Evolutionary conservation across 2,888 invertebrate genomes (phyloP).

Genomic region (Noctuana brunneofusca): DNA sequence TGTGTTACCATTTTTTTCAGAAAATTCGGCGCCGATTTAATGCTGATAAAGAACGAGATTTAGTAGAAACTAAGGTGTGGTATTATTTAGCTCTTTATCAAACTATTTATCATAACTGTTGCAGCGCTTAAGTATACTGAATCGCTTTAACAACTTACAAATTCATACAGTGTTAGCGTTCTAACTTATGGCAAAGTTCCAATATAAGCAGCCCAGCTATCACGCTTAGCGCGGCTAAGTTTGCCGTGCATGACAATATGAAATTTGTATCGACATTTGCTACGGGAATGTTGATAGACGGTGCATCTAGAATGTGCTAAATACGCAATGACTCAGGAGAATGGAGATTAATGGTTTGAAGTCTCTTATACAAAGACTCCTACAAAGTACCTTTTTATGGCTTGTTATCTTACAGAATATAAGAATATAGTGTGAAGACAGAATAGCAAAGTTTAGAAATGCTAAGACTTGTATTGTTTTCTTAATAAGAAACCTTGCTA

Average conservation of each 20-base stretch:
- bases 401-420: no score
- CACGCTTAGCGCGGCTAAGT: slow-evolving; percentile 13
- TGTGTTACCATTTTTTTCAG: no score
- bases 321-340: neutral
- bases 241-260: slow-evolving; percentile 11
- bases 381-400: no score
- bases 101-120: slow-evolving; percentile 8
- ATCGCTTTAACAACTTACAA: slow-evolving; percentile 11
- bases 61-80: neutral
- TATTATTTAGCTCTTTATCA: neutral
- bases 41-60: neutral
- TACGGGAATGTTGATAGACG: slow-evolving; percentile 3
- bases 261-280: slow-evolving; percentile 6
- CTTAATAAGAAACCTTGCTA: no score
- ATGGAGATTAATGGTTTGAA: no score
- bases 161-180: slow-evolving; percentile 15
- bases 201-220: slow-evolving; percentile 11
- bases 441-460: no score
- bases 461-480: no score
- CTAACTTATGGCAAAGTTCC: slow-evolving; percentile 20
- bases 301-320: neutral
- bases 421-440: no score
- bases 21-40: no score
- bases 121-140: slow-evolving; percentile 7
- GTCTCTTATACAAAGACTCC: no score